Base-by-base conservation (phyloP, 2,113 vertebrate species). In the Arothron firmamentum region DNA sequence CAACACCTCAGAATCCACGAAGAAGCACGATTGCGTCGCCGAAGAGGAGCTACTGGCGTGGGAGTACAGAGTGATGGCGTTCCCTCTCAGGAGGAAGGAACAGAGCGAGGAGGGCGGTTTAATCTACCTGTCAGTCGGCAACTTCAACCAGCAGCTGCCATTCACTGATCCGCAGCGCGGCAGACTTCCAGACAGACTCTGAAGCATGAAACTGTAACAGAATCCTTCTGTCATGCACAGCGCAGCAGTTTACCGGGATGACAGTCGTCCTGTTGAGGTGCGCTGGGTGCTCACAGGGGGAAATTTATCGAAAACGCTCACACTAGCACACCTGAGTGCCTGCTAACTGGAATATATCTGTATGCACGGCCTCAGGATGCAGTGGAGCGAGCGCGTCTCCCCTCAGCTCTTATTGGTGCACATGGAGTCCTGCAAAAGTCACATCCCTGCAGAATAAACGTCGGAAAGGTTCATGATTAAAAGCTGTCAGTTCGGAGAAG, bases 161-260 rank as follows among this genome's bases (percentile, higher is more conserved):
- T 52, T 76, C 74, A 65, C 18, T 1, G 61, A 69, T 66, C 64
- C 2, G 65, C 59, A 60, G 20, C 51, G 53, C 73, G 78, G 77
- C 73, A 77, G 62, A 59, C 46, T 47, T 50, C 56, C 51, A 68
- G 55, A 72, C 23, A 45, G 38, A 67, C 65, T 62, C 34, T 14
- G 69, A 69, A 62, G 70, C 21, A 55, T 60, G 57, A 69, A 65
- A 67, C 50, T 63, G 71, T 70, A 67, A 73, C 69, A 53, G 56
- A 79, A 57, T 71, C 68, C 66, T 56, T 78, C 71, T 71, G 74
- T 75, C 73, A 75, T 46, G 58, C 67, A 14, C 25, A 70, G 54
- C 20, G 12, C 52, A 71, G 46, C 54, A 66, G 76, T 72, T 83
- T 79, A 74, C 71, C 56, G 14, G 18, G 59, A 61, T 75, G 75